Base-by-base conservation (phyloP, 2,113 vertebrate genomes). In the Irena cyanogastra region DNA sequence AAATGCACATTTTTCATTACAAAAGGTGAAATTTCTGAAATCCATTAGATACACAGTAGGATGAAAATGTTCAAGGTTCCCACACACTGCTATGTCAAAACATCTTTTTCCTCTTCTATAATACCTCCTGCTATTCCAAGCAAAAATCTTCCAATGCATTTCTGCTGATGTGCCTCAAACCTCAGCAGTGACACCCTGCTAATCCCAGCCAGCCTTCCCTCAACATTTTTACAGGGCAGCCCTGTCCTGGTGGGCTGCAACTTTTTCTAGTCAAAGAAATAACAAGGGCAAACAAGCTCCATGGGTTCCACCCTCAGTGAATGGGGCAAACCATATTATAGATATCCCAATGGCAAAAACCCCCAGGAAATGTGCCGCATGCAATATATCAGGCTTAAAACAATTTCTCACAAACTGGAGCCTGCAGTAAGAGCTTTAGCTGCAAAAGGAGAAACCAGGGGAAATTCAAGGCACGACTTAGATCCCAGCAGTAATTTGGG, bases 1-100 rank as follows among this genome's bases (percentile, higher is more conserved):
- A 87, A 94, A 90, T 63, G 84, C 91, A 92, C 84, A 79, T 47
- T 92, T 92, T 83, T 96, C 82, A 85, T 88, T 82, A 91, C 92
- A 93, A 92, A 96, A 95, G 92, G 79, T 89, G 63, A 91, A 54
- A 92, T 90, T 95, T 94, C 91, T 88, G 60, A 97, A 95, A 97
- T 94, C 90, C 91, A 95, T 92, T 95, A 96, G 95, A 90, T 93
- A 94, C 90, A 89, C 96, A 95, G 91, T 91, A 70, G 93, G 93
- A 95, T 95, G 89, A 96, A 95, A 95, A 89, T 92, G 79, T 61
- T 89, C 89, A 91, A 93, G 77, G 45, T 81, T 80, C 93, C 47
- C 77, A 65, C 92, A 90, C 80, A 87, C 82, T 60, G 77, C 84
- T 96, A 30, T 89, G 84, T 95, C 96, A 95, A 92, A 94, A 88